phyloP scores from a whole-genome alignment of 2,888 invertebrate species.

The Spisula subtruncata region DNA sequence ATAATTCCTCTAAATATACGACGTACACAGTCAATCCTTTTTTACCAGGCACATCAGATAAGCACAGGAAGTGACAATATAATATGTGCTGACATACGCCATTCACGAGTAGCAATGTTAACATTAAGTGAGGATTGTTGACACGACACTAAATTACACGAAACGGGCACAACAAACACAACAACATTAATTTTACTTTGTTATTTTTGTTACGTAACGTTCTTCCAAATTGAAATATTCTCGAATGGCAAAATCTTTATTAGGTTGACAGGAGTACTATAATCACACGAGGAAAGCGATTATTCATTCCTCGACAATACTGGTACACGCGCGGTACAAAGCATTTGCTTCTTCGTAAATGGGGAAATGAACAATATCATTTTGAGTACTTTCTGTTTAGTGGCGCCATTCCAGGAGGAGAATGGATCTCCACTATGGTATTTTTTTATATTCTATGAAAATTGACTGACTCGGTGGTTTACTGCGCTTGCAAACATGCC shows the following conservation, averaged over 20 bases:
- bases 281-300: not conserved
- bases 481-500: too few relatives aligned
- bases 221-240: not conserved
- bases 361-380: too few relatives aligned
- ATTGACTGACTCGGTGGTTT: too few relatives aligned
- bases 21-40: too few relatives aligned
- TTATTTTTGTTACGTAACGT: not conserved
- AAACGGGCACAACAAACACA: not conserved
- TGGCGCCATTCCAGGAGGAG: too few relatives aligned
- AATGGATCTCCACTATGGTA: too few relatives aligned
- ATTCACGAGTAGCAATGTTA: not conserved
- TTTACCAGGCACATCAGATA: not conserved
- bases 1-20: too few relatives aligned
- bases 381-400: too few relatives aligned
- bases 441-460: too few relatives aligned
- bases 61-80: not conserved
- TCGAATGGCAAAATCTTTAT: not conserved
- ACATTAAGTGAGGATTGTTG: not conserved
- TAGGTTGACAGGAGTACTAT: not conserved
- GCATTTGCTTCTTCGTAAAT: too few relatives aligned
- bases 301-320: not conserved
- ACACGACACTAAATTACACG: not conserved
- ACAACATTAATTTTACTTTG: not conserved
- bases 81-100: too few relatives aligned
- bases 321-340: not conserved